Evolutionary conservation across 2,888 invertebrate genomes (phyloP).

Genomic region (Tillus elongatus): DNA sequence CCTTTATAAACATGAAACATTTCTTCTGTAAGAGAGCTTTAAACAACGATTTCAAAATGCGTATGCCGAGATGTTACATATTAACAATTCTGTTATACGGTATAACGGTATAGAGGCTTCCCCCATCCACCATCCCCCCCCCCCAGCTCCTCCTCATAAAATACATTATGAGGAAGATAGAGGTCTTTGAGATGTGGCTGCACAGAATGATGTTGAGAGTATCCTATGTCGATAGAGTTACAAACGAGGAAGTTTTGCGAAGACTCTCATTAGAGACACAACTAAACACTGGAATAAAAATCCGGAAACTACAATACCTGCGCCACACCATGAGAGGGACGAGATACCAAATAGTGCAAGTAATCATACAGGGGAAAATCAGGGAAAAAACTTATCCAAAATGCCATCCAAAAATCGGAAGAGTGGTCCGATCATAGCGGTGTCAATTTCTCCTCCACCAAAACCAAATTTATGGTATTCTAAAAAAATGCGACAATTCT

Average conservation of each 20-base stretch:
- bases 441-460: no score
- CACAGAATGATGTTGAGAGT: slow-evolving; percentile 7
- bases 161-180: slow-evolving; percentile 7
- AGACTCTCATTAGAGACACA: slow-evolving; percentile 6
- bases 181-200: slow-evolving; percentile 10
- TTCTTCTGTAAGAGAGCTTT: slow-evolving; percentile 6
- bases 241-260: slow-evolving; percentile 7
- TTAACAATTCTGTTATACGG: slow-evolving; percentile 6
- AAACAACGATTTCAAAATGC: slow-evolving; percentile 5
- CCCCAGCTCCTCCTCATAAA: not conserved
- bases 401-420: no score
- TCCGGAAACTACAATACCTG: slow-evolving; percentile 6
- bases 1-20: slow-evolving; percentile 8
- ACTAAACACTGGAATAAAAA: slow-evolving; percentile 6
- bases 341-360: slow-evolving; percentile 1
- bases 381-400: no score
- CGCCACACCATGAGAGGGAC: slow-evolving; percentile 2
- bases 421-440: no score
- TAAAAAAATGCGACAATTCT: no score
- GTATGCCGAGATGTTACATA: slow-evolving; percentile 8
- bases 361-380: slow-evolving; percentile 3
- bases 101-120: no score
- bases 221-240: slow-evolving; percentile 4
- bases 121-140: no score
- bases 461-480: no score